Percentiles rank a stretch among this genome's conserved stretches.
Conservation (phyloP, 2,797 vertebrate species). For the Margarornis squamiger region DNA sequence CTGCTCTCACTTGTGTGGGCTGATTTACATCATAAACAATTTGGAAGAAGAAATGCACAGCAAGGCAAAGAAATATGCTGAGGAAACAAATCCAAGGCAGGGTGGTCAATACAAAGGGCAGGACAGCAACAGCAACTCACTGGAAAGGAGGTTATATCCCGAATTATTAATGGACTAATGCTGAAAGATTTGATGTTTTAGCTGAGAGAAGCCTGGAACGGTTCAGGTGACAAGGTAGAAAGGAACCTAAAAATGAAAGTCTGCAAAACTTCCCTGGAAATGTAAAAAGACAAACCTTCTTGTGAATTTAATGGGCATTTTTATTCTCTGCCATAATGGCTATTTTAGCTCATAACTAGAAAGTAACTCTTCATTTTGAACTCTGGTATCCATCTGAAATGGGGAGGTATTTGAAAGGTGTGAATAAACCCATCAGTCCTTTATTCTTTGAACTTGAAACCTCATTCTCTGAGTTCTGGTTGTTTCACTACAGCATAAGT, state of each 20-base stretch:
- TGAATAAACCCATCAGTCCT: slow-evolving; percentile 81
- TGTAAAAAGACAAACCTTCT: neutral
- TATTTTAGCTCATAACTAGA: slow-evolving; percentile 55
- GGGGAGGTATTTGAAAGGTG: slow-evolving; percentile 75
- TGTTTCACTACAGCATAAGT: slow-evolving; percentile 75
- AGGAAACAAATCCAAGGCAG: neutral
- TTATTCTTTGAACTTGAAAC: slow-evolving; percentile 82
- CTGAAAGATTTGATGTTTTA: neutral
- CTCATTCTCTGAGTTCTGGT: slow-evolving; percentile 77
- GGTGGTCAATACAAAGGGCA: neutral
- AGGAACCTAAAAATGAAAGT: neutral
- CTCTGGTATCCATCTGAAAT: slow-evolving; percentile 66
- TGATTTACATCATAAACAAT: neutral
- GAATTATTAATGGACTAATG: neutral
- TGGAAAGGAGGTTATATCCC: neutral
- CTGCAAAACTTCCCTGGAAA: neutral
- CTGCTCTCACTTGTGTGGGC: neutral
- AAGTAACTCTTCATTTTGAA: slow-evolving; percentile 20
- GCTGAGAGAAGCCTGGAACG: neutral
- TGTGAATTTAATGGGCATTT: neutral
- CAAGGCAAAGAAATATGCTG: neutral
- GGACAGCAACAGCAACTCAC: neutral
- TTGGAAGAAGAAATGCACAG: neutral
- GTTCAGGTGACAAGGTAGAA: neutral
- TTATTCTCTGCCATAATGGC: slow-evolving; percentile 52